phyloP scores from a whole-genome alignment of 2,888 invertebrate species.

The Leucozona laternaria region DNA sequence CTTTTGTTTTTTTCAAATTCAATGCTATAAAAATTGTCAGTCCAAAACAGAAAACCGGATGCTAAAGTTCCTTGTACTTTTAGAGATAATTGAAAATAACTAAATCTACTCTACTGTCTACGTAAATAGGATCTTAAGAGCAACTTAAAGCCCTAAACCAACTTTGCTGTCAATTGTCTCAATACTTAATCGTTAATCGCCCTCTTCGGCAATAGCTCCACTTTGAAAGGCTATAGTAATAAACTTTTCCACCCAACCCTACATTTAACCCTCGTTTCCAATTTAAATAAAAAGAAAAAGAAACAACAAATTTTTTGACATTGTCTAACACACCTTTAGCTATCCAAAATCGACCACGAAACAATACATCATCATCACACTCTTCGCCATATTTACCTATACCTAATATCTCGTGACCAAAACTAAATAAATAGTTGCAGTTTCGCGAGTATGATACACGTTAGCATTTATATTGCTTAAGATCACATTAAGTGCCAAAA shows the following conservation, averaged over 20 bases:
- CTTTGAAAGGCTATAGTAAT: neutral
- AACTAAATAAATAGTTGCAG: conserved; percentile 5
- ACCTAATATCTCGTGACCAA: conserved; percentile 27
- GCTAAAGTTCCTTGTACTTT: no score
- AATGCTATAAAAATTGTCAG: no score
- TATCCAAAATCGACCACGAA: conserved; percentile 13
- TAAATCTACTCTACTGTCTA: no score
- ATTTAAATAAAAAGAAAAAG: neutral
- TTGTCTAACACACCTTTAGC: neutral
- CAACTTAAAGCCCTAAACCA: no score
- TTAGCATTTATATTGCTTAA: conserved; percentile 27
- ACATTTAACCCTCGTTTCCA: neutral
- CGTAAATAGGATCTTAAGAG: no score
- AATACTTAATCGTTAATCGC: no score
- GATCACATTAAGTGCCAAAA: conserved; percentile 25
- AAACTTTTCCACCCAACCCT: neutral
- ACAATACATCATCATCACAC: conserved; percentile 36
- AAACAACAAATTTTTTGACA: conserved; percentile 5
- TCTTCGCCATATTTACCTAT: neutral
- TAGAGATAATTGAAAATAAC: no score
- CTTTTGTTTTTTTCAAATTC: no score
- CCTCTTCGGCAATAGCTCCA: no score
- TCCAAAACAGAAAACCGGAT: no score
- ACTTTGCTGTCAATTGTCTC: no score
- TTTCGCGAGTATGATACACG: neutral